phyloP scores from a whole-genome alignment of 2,888 invertebrate species.

The Ectemnius lituratus region DNA sequence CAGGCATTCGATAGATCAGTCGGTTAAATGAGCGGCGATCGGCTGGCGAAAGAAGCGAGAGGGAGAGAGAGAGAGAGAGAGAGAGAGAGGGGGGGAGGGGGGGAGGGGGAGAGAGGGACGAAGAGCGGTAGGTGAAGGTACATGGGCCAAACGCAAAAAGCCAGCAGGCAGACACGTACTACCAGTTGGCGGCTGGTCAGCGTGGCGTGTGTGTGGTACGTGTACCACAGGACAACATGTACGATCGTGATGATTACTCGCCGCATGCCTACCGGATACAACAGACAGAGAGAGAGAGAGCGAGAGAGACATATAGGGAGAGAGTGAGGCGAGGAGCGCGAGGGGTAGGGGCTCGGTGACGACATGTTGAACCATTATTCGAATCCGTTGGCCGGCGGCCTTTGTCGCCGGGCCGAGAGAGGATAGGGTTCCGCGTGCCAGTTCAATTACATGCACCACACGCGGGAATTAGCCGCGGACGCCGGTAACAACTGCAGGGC shows the following conservation, averaged over 20 bases:
- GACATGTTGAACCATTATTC: slow-evolving; percentile 65
- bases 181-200: neutral
- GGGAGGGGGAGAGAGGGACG: slow-evolving; percentile 5
- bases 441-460: slow-evolving; percentile 60
- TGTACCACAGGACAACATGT: slow-evolving; percentile 22
- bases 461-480: slow-evolving; percentile 47
- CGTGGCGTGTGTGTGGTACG: neutral
- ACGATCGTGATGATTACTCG: slow-evolving; percentile 57
- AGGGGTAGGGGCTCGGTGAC: slow-evolving; percentile 49
- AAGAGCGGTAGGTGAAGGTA: neutral
- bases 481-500: slow-evolving; percentile 33
- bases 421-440: slow-evolving; percentile 38
- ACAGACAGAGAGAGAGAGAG: slow-evolving; percentile 25
- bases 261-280: slow-evolving; percentile 50
- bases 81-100: slow-evolving; percentile 2
- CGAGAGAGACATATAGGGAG: no score
- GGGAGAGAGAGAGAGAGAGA: slow-evolving; percentile 13
- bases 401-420: slow-evolving; percentile 45
- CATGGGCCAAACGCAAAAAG: slow-evolving; percentile 26
- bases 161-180: neutral
- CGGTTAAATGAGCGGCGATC: neutral
- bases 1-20: neutral
- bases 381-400: slow-evolving; percentile 49
- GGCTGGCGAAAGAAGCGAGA: slow-evolving; percentile 6
- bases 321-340: no score